Evolutionary conservation across 2,888 invertebrate genomes (phyloP), one percentile per base, ranked within the genome.

Genomic region (Mystacides longicornis): DNA sequence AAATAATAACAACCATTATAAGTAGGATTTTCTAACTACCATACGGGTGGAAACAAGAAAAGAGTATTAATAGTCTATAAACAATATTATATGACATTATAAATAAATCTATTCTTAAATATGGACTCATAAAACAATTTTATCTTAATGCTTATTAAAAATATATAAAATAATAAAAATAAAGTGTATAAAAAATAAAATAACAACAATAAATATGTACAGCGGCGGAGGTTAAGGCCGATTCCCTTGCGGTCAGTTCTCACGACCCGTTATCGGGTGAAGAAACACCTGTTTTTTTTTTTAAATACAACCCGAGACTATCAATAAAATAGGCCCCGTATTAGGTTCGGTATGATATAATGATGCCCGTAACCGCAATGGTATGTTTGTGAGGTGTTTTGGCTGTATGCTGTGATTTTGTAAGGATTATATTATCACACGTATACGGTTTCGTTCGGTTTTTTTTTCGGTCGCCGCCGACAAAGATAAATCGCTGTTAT

Each of bases 61-160:
- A 37, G n/a, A n/a, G n/a, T 16, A 37, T 37, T 37, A 37, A 37
- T 37, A 37, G 37, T 7, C 37, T 7, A 37, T 37, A 37, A 37
- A 37, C 37, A 37, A 37, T 37, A 7, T 37, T 7, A 7, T 37
- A 37, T 37, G 37, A 37, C 37, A 37, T 14, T 16, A 37, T 37
- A 37, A 37, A 37, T 37, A 37, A 37, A 37, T 37, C 37, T 37
- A 16, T 37, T 37, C 14, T 14, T 37, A 37, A 37, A 37, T 37
- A 37, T 37, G 37, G 37, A 37, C 14, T 37, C 3, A 37, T 37
- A 37, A 37, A 37, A 37, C 37, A 37, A 37, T 37, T 37, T 37
- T n/a, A 37, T 37, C 37, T 37, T 37, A 37, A 37, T 37, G 37
- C 37, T 37, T 37, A 37, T 37, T 37, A 37, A 37, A 37, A 37